Evolutionary conservation across 1,140 invertebrate genomes (phyloP), one percentile per base, ranked within the genome.

Genomic region (Tetramorium parvispinum): DNA sequence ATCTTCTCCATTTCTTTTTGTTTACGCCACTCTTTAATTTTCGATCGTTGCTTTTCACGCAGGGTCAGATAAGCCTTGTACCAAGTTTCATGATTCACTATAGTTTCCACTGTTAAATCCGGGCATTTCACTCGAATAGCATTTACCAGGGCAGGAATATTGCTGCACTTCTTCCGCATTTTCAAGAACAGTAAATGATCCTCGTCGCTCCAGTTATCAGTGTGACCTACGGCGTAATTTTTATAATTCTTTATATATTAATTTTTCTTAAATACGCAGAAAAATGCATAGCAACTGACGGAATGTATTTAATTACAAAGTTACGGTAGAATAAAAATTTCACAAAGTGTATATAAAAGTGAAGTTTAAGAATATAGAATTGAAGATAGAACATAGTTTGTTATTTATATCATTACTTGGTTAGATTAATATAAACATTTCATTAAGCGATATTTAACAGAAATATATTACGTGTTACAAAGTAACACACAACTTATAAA

Each of bases 11-110:
- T 40, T 40, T 93, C 79, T 70, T 88, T 94, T 21, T 76, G 88
- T 24, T 82, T 87, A 4, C 93, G 91, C 95, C 95, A 95, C 61
- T 93, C 88, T 13, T 86, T 88, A 0, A 95, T 87, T 0, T 88
- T 82, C 0, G 78, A 65, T 55, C 87, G 91, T 59, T 95, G 94
- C 21, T 93, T 94, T 3, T 94, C 92, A 0, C 93, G 91, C n/a
- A 95, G 75, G 0, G 91, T 77, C 11, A 92, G 32, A 61, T 95
- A 95, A 21, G 91, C 40, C 78, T 94, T 95, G 81, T 95, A 95
- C 95, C 95, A 95, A 0, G 92, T 90, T 55, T 95, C 95, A 71
- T 95, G 95, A 82, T 95, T 95, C 4, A 95, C 86, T 16, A 95
- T 95, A 3, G 68, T 61, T 40, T 94, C 94, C 0, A 83, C 86